Evolutionary conservation across 2,797 vertebrate genomes (phyloP), one percentile per base, ranked within the genome.

Genomic region (Acanthis flammea): DNA sequence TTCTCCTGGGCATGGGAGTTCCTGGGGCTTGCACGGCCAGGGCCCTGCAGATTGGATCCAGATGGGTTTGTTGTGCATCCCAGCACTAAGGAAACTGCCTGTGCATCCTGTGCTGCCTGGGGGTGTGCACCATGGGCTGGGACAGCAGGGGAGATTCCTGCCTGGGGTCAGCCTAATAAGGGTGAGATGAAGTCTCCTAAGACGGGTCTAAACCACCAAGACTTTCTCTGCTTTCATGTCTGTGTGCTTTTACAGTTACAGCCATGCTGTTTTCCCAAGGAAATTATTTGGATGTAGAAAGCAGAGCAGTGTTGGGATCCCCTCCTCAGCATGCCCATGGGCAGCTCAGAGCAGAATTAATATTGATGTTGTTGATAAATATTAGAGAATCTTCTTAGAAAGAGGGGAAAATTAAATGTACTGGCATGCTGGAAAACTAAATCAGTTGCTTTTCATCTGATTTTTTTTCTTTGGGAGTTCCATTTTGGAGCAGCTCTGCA

Each of bases 21-120:
- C n/a, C 93, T 83, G 86, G 94, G 94, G 75, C 70, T 88, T 89
- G 54, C 85, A 12, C 86, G 65, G 94, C 62, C 2, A 88, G 95
- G 85, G 89, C 88, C 63, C 77, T 63, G 85, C 79, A 94, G 91
- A 97, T 97, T 94, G 90, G 60, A 90, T 94, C 97, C 97, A 97
- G 97, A 92, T 97, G 96, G 76, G 37, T 95, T 97, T 95, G 95
- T 96, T 97, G 57, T 96, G 94, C 89, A 63, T 89, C 88, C 48
- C 39, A 94, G 96, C 77, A 0, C 96, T 90, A 67, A 80, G 94
- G 95, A 82, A 96, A 94, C 88, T 90, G 88, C 71, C 79, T 79
- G 57, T 81, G 62, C 90, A 55, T 60, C 80, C 77, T 5, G 21
- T 83, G 70, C 87, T 90, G 94, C 45, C 54, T 17, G 10, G 80